These are phyloP conservation scores for Lymantria monacha DNA, from an alignment of 2,888 invertebrate species.

Conservation along the genomic window DNA sequence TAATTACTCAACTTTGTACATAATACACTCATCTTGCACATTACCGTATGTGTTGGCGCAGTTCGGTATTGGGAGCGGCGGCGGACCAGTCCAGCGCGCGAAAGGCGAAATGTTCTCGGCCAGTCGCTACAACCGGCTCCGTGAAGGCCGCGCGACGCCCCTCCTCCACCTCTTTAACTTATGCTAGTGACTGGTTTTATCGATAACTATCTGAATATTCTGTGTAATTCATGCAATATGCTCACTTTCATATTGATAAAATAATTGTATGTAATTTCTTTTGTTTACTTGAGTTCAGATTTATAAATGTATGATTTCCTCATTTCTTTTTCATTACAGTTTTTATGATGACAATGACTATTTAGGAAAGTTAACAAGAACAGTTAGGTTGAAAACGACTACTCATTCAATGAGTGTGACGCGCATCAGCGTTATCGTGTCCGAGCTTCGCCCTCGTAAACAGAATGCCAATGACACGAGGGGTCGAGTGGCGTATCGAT, in stretches of 20 bases:
- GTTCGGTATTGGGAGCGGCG: constrained; percentile 58
- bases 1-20: constrained; percentile 32
- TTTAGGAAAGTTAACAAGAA: constrained; percentile 9
- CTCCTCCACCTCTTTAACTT: constrained; percentile 52
- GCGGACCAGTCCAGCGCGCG: constrained; percentile 56
- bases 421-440: constrained; percentile 57
- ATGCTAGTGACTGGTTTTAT: constrained; percentile 59
- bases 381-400: constrained; percentile 23
- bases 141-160: constrained; percentile 74
- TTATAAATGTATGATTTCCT: neutral
- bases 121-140: constrained; percentile 75
- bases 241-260: constrained; percentile 23
- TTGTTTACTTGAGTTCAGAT: constrained; percentile 8
- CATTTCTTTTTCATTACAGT: neutral
- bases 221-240: constrained; percentile 21
- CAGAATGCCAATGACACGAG: constrained; percentile 77
- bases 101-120: constrained; percentile 77
- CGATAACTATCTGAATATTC: constrained; percentile 46
- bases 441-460: constrained; percentile 66
- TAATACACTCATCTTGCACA: constrained; percentile 37
- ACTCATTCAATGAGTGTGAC: constrained; percentile 49
- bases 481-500: constrained; percentile 68
- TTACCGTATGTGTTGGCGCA: constrained; percentile 33
- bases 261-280: constrained; percentile 6
- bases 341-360: neutral